Conservation (phyloP, 2,888 invertebrate genomes). For the Pheosia tremula region DNA sequence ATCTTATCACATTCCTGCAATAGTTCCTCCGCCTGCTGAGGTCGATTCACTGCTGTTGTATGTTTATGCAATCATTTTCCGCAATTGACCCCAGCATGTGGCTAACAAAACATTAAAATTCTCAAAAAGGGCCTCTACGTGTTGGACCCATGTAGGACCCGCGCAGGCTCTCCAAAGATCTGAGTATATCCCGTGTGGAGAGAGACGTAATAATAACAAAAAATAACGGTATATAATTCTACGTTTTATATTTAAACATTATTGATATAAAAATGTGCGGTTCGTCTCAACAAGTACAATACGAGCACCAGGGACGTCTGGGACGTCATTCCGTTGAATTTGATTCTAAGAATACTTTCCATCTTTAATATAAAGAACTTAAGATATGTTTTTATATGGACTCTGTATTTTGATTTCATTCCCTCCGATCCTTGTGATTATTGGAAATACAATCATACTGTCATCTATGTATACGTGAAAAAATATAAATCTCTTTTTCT, state of each 20-base stretch:
- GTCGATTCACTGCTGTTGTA: too few species aligned
- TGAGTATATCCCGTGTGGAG: too few species aligned
- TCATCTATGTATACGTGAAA: background rate
- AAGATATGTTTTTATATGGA: background rate
- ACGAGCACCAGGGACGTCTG: background rate
- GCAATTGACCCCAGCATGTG: too few species aligned
- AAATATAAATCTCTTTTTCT: background rate
- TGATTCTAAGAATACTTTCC: background rate
- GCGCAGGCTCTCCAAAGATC: too few species aligned
- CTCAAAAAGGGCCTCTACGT: too few species aligned
- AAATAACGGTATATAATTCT: background rate
- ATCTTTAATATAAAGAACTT: background rate
- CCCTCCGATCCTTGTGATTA: background rate
- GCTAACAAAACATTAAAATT: too few species aligned
- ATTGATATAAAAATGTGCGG: background rate
- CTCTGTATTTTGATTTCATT: background rate
- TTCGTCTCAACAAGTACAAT: background rate
- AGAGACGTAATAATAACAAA: too few species aligned
- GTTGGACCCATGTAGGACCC: too few species aligned
- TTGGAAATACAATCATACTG: background rate
- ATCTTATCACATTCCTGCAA: too few species aligned
- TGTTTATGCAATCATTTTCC: too few species aligned
- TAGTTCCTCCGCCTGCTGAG: too few species aligned
- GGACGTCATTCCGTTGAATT: background rate
- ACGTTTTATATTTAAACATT: slow-evolving; percentile 12